These are phyloP conservation scores for Tamias sibiricus DNA, from an alignment of 2,113 vertebrate species.

Conservation along the genomic window DNA sequence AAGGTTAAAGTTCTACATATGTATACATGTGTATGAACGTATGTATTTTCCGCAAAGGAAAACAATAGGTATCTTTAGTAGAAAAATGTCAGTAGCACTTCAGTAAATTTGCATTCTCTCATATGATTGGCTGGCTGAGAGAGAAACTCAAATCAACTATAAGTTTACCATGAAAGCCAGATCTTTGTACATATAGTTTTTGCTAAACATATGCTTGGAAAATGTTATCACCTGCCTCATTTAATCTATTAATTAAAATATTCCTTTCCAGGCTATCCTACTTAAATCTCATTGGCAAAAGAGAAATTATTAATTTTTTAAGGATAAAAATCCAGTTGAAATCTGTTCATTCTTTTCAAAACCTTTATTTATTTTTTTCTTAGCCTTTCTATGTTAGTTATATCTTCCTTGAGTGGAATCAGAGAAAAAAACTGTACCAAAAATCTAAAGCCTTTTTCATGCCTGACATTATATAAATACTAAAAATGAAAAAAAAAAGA, in stretches of 20 bases:
- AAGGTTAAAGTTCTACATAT: neutral
- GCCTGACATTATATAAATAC: neutral
- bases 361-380: neutral
- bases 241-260: neutral
- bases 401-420: neutral
- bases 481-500: neutral
- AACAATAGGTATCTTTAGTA: neutral
- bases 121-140: neutral
- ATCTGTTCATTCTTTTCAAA: neutral
- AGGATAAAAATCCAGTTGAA: neutral
- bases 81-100: neutral
- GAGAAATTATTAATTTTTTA: slow-evolving; percentile 19
- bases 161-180: neutral
- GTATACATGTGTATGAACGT: neutral
- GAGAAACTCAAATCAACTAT: neutral
- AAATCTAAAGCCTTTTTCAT: slow-evolving; percentile 16
- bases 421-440: neutral
- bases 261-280: neutral
- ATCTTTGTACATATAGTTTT: neutral
- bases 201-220: neutral
- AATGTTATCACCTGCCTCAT: neutral
- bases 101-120: neutral
- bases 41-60: neutral
- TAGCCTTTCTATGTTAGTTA: neutral
- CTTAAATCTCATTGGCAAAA: slow-evolving; percentile 31